phyloP scores from a whole-genome alignment of 1,140 invertebrate genomes.

The Bombus sibiricus region DNA sequence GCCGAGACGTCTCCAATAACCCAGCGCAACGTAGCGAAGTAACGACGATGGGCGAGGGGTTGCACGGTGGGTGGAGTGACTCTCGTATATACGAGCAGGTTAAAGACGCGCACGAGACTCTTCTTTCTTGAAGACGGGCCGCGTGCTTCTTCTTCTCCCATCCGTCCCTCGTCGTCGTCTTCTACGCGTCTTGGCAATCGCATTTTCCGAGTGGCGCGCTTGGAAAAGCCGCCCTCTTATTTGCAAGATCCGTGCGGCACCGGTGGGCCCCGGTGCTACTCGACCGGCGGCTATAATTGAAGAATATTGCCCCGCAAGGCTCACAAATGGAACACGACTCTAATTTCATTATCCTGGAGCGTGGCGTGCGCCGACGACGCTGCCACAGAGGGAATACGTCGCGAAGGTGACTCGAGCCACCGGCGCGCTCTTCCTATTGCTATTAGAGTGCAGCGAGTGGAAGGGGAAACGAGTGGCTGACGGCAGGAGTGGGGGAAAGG shows the following conservation, averaged over 20 bases:
- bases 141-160: background rate
- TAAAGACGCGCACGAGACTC: constrained; percentile 50
- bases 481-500: background rate
- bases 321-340: constrained; percentile 69
- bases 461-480: background rate
- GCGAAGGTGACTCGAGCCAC: constrained; percentile 61
- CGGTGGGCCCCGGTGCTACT: constrained; percentile 33
- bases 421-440: constrained; percentile 58
- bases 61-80: background rate
- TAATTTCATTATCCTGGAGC: constrained; percentile 70
- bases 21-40: constrained; percentile 2
- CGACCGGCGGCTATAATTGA: constrained; percentile 67
- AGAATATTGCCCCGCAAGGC: constrained; percentile 69
- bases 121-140: constrained; percentile 42
- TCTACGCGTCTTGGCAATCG: constrained; percentile 52
- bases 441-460: constrained; percentile 49
- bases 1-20: constrained; percentile 6
- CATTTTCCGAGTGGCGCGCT: constrained; percentile 61
- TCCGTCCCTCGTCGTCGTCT: background rate
- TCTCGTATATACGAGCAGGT: constrained; percentile 35
- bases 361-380: constrained; percentile 57
- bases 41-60: background rate
- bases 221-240: constrained; percentile 63
- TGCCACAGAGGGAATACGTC: constrained; percentile 62
- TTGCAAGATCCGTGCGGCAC: constrained; percentile 57